A percentile compares a stretch with the other conserved stretches of the same genome.
Conservation (phyloP, 2,888 invertebrate species). For the Chrysotoxum bicinctum region DNA sequence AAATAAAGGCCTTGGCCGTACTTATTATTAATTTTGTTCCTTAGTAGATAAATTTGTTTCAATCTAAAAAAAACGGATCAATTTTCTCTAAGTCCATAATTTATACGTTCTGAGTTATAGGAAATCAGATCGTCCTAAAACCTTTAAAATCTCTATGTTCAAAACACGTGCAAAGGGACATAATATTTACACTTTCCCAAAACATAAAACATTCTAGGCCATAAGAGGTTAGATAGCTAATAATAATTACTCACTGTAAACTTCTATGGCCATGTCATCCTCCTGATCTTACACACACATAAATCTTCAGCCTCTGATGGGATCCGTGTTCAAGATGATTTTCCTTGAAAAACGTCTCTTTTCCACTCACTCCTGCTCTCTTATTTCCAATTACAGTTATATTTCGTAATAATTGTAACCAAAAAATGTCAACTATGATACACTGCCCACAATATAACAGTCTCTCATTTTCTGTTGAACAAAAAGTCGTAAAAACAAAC, state of each 20-base stretch:
- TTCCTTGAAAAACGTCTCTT: conserved; percentile 45
- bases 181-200: conserved; percentile 29
- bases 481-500: conserved; percentile 34
- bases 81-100: too few relatives aligned
- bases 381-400: conserved; percentile 67
- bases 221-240: conserved; percentile 29
- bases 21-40: too few relatives aligned
- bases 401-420: conserved; percentile 71
- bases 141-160: background rate
- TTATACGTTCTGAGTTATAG: background rate
- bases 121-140: background rate
- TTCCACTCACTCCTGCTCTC: conserved; percentile 7
- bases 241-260: conserved; percentile 62
- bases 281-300: conserved; percentile 32
- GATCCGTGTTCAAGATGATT: background rate
- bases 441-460: conserved; percentile 68
- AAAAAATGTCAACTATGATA: conserved; percentile 69
- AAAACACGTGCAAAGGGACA: background rate
- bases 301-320: conserved; percentile 44
- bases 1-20: too few relatives aligned
- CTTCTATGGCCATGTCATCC: conserved; percentile 34
- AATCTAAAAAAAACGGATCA: too few relatives aligned
- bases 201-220: conserved; percentile 11
- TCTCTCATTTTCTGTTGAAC: conserved; percentile 20
- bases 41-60: too few relatives aligned